Evolutionary conservation across 2,113 vertebrate species (phyloP), one percentile per base, ranked within the genome.

Genomic region (Harpagus bidentatus): DNA sequence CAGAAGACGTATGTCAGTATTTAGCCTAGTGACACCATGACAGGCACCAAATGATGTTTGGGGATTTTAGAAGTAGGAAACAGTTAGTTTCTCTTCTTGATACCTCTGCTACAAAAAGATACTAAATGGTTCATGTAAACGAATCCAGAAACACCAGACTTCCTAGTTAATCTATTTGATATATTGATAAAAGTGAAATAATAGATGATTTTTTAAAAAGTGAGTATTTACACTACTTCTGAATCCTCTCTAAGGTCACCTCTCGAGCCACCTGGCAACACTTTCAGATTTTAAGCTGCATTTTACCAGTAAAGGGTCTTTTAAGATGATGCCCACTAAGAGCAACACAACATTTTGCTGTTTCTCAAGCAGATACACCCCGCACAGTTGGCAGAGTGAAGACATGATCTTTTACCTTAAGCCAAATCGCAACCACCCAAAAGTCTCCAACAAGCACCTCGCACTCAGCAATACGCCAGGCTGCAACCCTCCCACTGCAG

Each of bases 391-490:
- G 26, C 42, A 71, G 21, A 82, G 13, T 10, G 31, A 86, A 10
- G 36, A 58, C 8, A 9, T 9, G 13, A 40, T 56, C 36, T 80
- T 70, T 52, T 19, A 12, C 31, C 45, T 82, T 16, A 59, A 91
- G 84, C 42, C n/a, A 71, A 89, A 63, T 36, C 26, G 14, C 47
- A 63, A 3, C 2, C 42, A 81, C 52, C 6, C 47, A 69, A 47
- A 91, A 67, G 31, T 29, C 36, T 82, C 34, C 16, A 7, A 31
- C 9, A 63, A n/a, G 65, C 0, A 0, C 17, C 52, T 59, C 0
- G 0, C 45, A 29, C 56, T 72, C 2, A 0, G 20, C 55, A 71
- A 38, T 11, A 12, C 2, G 2, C 14, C 0, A 0, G 0, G 1
- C 56, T 61, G 65, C 22, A 59, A 62, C 18, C 2, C 8, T 59